Conservation (phyloP, 2,113 vertebrate species). For the Triplophysa siluroides region DNA sequence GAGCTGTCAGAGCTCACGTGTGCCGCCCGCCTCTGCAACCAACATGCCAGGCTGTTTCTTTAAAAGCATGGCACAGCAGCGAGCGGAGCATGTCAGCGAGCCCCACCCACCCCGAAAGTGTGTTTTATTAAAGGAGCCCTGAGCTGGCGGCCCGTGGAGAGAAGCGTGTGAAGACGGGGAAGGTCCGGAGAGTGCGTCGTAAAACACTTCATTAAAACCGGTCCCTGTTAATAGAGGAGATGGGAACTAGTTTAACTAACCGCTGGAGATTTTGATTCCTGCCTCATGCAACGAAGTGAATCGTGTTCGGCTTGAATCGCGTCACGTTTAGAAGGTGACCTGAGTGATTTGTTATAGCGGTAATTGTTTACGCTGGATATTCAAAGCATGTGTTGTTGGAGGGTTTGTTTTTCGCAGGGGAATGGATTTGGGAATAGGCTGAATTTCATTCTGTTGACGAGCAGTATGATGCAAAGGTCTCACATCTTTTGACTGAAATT, state of each 20-base stretch:
- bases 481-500: no score
- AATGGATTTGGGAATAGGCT: neutral
- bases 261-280: conserved; percentile 34
- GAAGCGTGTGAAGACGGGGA: neutral
- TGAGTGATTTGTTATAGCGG: neutral
- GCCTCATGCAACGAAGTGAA: conserved; percentile 34
- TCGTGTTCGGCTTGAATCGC: conserved; percentile 36
- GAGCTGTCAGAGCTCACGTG: conserved; percentile 18
- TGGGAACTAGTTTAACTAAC: conserved; percentile 29
- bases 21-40: conserved; percentile 31
- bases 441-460: neutral
- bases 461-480: neutral
- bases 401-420: neutral
- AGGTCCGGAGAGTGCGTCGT: conserved; percentile 24
- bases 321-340: conserved; percentile 29
- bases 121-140: conserved; percentile 80
- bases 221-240: conserved; percentile 41
- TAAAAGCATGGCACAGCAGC: conserved; percentile 69
- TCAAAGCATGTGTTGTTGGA: conserved; percentile 10
- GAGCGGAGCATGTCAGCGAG: conserved; percentile 52
- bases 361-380: conserved; percentile 24
- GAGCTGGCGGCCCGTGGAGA: conserved; percentile 55
- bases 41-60: conserved; percentile 66
- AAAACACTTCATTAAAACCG: conserved; percentile 51
- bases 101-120: conserved; percentile 68